These are phyloP conservation scores for Goniozus legneri DNA, from an alignment of 1,140 invertebrate genomes.

Conservation along the genomic window DNA sequence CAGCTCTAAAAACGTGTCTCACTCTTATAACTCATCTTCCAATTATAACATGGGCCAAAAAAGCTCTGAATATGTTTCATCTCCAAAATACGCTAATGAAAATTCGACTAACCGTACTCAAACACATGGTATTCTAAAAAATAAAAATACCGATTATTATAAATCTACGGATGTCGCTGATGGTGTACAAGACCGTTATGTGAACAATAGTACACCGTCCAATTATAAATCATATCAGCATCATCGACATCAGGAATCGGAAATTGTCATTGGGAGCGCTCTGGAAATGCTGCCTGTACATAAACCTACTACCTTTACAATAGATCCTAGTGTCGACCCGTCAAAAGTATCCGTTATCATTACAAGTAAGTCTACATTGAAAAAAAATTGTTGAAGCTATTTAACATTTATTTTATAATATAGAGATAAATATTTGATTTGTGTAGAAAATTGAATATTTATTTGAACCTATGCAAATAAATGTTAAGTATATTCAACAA, in stretches of 20 bases:
- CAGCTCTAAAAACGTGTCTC: conserved; percentile 22
- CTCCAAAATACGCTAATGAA: conserved; percentile 30
- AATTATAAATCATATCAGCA: conserved; percentile 12
- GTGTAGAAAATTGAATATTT: no score
- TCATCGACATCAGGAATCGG: conserved; percentile 29
- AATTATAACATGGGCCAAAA: conserved; percentile 34
- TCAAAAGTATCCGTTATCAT: conserved; percentile 58
- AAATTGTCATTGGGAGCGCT: conserved; percentile 64
- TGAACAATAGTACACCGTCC: conserved; percentile 20
- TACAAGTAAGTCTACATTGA: conserved; percentile 52
- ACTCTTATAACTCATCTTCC: conserved; percentile 27
- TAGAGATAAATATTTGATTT: no score
- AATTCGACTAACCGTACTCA: conserved; percentile 26
- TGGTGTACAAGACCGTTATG: conserved; percentile 52
- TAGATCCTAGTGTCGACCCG: conserved; percentile 54
- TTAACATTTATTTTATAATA: conserved; percentile 5
- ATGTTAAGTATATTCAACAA: no score
- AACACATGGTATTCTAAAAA: conserved; percentile 48
- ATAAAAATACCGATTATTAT: conserved; percentile 48
- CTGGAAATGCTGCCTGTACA: conserved; percentile 64
- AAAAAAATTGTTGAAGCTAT: background rate
- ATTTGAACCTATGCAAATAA: no score
- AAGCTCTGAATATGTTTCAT: conserved; percentile 30
- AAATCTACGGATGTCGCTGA: conserved; percentile 53
- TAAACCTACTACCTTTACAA: conserved; percentile 59